Base-by-base conservation (phyloP, 2,888 invertebrate species). In the Pachycephus smyrnensis region DNA sequence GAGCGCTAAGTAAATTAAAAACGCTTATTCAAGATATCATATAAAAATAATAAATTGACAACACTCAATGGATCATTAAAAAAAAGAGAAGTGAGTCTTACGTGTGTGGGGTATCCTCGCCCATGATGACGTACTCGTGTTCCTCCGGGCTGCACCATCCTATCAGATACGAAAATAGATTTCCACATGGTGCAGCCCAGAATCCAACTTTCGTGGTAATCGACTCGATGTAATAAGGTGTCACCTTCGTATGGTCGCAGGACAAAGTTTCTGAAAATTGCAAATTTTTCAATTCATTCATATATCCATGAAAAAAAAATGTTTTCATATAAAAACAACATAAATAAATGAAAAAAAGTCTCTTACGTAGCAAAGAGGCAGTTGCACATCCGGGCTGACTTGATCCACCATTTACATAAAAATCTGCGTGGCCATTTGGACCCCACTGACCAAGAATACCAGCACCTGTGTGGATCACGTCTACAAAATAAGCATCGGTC, bases 361-460 rank as follows among this genome's bases (percentile, higher is more conserved):
- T 69, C 95, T 95, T 93, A 97, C 97, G 95, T 87, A 97, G 96
- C 75, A 97, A 93, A 0, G 96, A 96, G 80, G 96, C 94, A 79
- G 96, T 96, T 4, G 95, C 95, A 89, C 97, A 97, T 80, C 97
- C 97, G 0, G 97, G 97, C 86, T 97, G 97, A 88, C 97, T 96
- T 55, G 97, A 96, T 35, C 97, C 96, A 0, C 97, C 97, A 87
- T 97, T 97, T 75, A 97, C 96, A 90, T 97, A 97, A 91, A 97
- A 97, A 90, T 97, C 97, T 0, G 96, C 97, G 89, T 97, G 97
- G 0, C 97, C 97, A 82, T 95, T 97, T 0, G 97, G 96, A 4
- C 97, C 97, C 97, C 97, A 97, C 88, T 97, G 97, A 0, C 97
- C 97, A 36, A 97, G 93, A 82, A 97, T 96, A 0, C 97, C 97